phyloP scores from a whole-genome alignment of 2,113 vertebrate genomes.

The Ophthalmolycus amberensis region DNA sequence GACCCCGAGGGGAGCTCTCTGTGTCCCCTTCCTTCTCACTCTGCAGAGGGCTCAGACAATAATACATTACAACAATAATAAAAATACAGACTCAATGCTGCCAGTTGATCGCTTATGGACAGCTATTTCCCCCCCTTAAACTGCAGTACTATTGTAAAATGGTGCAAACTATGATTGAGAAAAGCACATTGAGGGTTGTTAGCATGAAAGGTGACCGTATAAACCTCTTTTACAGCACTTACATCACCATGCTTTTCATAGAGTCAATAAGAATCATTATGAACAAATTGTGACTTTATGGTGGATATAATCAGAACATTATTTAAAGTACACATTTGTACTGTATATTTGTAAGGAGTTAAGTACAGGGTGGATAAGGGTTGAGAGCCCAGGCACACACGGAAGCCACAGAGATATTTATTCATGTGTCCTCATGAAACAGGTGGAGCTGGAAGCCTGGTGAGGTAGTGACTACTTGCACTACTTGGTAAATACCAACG shows the following conservation, averaged over 20 bases:
- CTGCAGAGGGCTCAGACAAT: conserved; percentile 20
- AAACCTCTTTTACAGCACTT: conserved; percentile 10
- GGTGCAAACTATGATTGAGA: not conserved
- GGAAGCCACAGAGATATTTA: not conserved
- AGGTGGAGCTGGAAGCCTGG: too few species aligned
- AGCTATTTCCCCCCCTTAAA: conserved; percentile 28
- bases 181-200: not conserved
- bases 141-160: not conserved
- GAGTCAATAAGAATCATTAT: not conserved
- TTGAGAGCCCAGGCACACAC: not conserved
- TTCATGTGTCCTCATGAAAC: not conserved
- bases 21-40: conserved; percentile 43
- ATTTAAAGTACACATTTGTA: not conserved
- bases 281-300: not conserved
- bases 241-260: not conserved
- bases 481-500: not conserved
- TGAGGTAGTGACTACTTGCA: not conserved
- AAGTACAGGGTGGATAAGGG: not conserved
- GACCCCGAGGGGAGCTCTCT: conserved; percentile 10
- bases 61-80: conserved; percentile 27
- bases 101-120: conserved; percentile 6
- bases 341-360: not conserved
- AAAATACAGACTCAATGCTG: conserved; percentile 17
- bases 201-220: not conserved
- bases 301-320: not conserved